A percentile compares a stretch with the other conserved stretches of the same genome.
These are phyloP conservation scores for Crematogaster levior DNA, from an alignment of 2,888 invertebrate species.

Conservation along the genomic window DNA sequence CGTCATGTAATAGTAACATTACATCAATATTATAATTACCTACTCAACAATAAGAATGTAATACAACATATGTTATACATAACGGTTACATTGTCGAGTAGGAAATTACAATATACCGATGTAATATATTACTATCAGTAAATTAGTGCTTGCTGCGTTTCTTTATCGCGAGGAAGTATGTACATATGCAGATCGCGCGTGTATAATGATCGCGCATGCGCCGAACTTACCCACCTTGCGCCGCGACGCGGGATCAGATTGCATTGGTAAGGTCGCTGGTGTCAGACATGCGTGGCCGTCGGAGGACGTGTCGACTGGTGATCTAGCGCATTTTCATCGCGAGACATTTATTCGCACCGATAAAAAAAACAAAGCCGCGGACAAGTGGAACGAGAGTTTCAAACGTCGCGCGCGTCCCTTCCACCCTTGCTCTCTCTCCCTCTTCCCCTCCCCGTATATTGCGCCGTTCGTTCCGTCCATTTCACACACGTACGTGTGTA, in stretches of 20 bases:
- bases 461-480: not conserved
- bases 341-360: conserved; percentile 49
- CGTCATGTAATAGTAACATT: too few relatives aligned
- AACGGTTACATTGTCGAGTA: too few relatives aligned
- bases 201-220: not conserved
- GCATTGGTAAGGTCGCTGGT: not conserved
- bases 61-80: too few relatives aligned
- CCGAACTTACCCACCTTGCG: not conserved
- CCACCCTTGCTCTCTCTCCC: conserved; percentile 43
- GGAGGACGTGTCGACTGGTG: not conserved
- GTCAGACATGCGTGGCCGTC: conserved; percentile 72
- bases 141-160: too few relatives aligned
- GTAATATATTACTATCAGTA: too few relatives aligned
- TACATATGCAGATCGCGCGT: too few relatives aligned
- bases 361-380: conserved; percentile 50
- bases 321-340: conserved; percentile 47
- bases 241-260: not conserved
- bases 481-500: not conserved
- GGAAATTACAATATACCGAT: too few relatives aligned
- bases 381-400: conserved; percentile 63
- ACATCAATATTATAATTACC: too few relatives aligned
- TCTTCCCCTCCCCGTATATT: not conserved
- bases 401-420: conserved; percentile 55
- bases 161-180: too few relatives aligned
- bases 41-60: too few relatives aligned